Evolutionary conservation across 2,888 invertebrate genomes (phyloP), one percentile per base, ranked within the genome.

Genomic region (Heliconius aoede): DNA sequence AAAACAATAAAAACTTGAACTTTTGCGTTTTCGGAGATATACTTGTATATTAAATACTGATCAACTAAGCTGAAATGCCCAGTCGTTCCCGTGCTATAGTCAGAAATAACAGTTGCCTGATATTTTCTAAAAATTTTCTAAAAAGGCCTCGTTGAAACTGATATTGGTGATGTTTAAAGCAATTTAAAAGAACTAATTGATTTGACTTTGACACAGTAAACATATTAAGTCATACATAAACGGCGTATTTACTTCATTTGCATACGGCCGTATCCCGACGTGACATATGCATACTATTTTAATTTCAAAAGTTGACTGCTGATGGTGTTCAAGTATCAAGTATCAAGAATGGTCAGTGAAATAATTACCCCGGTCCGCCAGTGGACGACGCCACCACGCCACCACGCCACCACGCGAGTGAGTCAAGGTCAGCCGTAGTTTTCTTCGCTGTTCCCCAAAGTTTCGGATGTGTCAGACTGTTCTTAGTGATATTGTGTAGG

Each of bases 381-480:
- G 85, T 77, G 86, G 89, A 89, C n/a, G n/a, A n/a, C n/a, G n/a
- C n/a, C n/a, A n/a, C n/a, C n/a, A n/a, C n/a, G n/a, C n/a, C n/a
- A n/a, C n/a, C n/a, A n/a, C n/a, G n/a, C n/a, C n/a, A n/a, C 88
- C 88, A 89, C 82, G 89, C 86, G 91, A 88, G 90, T 87, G 88
- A 92, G 92, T 89, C 84, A 85, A 89, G 93, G 93, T 87, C 88
- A 89, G 93, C 93, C 93, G 94, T 91, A 91, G 93, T 92, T 90
- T 89, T 88, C 89, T 87, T 92, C 93, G 92, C 89, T 91, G 93
- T 94, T 93, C 90, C 93, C 89, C 86, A 88, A 85, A 90, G 93
- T 90, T 94, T 94, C 94, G 94, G 94, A 94, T 87, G 94, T 94
- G 91, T 85, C 88, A 90, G 91, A 94, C 94, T 91, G 89, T 91